Evolutionary conservation across 2,888 invertebrate species (phyloP), one percentile per base, ranked within the genome.

Genomic region (Pomacea canaliculata): DNA sequence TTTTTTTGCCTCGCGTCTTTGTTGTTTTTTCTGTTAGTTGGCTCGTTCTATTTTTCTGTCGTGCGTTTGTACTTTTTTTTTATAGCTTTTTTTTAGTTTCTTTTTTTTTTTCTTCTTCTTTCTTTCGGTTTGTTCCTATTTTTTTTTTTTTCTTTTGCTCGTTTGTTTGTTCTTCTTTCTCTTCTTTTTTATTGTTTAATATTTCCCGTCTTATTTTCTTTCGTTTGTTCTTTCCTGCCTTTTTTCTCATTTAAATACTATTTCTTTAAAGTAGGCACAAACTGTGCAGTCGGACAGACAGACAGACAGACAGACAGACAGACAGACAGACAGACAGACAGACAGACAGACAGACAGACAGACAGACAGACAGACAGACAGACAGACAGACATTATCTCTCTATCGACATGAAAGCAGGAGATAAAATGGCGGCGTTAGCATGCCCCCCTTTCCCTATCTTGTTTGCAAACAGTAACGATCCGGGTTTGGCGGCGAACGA

Each of bases 141-240:
- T 70, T 60, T 46, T 56, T 63, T 37, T 48, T 51, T 63, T 70
- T 23, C 76, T 37, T 70, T 63, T 60, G 51, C 60, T 69, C 63
- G 63, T 70, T 23, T 65, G 49, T 70, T 62, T 70, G 23, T 60
- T 59, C 63, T 23, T 75, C 75, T 70, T 56, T 75, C 70, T 70
- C 62, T 70, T 49, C n/a, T 16, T 70, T 49, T 27, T 49, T 7
- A 4, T 70, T 63, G 60, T 60, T 60, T 60, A 7, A 60, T 70
- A 7, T 67, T 67, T 67, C 7, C 49, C n/a, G 51, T 48, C 59
- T 46, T 49, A 63, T 48, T 69, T 60, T 69, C 62, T 49, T 19
- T 62, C 37, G 18, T 46, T 69, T 56, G 18, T 71, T 18, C 19
- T 49, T 65, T 51, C n/a, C 65, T 59, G 23, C 76, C 70, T 51